phyloP scores from a whole-genome alignment of 2,797 vertebrate species.

The Liparis tanakae region DNA sequence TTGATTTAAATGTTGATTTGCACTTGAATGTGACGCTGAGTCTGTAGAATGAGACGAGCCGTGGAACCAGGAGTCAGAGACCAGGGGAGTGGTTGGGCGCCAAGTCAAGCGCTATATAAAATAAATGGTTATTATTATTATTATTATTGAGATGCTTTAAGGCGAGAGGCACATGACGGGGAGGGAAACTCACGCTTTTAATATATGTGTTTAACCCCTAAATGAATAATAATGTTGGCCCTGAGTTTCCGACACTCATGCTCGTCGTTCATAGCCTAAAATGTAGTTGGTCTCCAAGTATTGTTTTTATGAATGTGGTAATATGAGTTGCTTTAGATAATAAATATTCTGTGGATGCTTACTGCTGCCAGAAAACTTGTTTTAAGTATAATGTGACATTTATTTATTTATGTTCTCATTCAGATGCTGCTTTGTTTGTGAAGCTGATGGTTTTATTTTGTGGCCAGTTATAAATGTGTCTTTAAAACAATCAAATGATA shows the following conservation, averaged over 20 bases:
- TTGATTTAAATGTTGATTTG: conserved; percentile 47
- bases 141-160: conserved; percentile 20
- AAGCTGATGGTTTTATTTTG: conserved; percentile 75
- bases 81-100: conserved; percentile 11
- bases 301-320: conserved; percentile 66
- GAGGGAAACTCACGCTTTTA: background rate
- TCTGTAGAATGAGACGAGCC: conserved; percentile 8
- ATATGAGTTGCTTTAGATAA: conserved; percentile 66
- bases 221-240: conserved; percentile 11
- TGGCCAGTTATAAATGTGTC: conserved; percentile 74
- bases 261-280: conserved; percentile 38
- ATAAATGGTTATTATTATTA: too few species aligned
- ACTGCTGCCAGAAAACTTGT: conserved; percentile 53
- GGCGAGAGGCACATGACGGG: background rate
- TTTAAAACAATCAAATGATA: conserved; percentile 77
- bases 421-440: conserved; percentile 79
- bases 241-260: conserved; percentile 17
- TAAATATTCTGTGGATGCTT: conserved; percentile 69
- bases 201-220: conserved; percentile 26
- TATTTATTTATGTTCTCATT: conserved; percentile 64
- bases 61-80: conserved; percentile 7
- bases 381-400: conserved; percentile 66
- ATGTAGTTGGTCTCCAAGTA: conserved; percentile 50
- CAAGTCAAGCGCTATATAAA: too few species aligned
- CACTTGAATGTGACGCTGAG: conserved; percentile 19